Evolutionary conservation across 2,888 invertebrate species (phyloP).

Genomic region (Drosophila cyrtoloma): DNA sequence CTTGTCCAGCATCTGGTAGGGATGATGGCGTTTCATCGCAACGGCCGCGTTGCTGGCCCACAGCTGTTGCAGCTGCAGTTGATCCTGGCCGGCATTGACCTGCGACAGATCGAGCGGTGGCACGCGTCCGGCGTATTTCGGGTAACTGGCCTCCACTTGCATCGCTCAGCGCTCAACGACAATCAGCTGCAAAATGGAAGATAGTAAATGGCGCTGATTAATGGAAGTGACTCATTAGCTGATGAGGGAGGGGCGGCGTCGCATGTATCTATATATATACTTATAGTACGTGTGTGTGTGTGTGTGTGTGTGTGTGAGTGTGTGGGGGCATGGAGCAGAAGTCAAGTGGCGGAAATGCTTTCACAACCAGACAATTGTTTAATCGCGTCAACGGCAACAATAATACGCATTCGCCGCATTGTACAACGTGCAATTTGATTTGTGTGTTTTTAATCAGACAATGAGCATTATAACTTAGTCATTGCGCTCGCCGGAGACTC

Average conservation of each 20-base stretch:
- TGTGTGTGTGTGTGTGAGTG: conserved; percentile 1
- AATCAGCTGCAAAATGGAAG: conserved; percentile 53
- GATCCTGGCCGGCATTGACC: conserved; percentile 80
- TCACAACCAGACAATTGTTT: conserved; percentile 77
- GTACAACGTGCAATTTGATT: conserved; percentile 61
- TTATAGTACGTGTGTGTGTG: background rate
- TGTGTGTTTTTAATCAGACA: conserved; percentile 30
- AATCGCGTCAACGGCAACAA: conserved; percentile 70
- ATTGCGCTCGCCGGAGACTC: conserved; percentile 14
- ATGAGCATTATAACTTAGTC: conserved; percentile 47
- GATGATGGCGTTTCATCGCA: conserved; percentile 71
- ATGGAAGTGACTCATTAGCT: conserved; percentile 67
- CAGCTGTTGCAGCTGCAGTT: conserved; percentile 77
- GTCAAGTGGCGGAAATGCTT: conserved; percentile 74
- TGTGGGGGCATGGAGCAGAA: conserved; percentile 34
- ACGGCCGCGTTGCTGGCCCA: conserved; percentile 61
- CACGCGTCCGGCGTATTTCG: conserved; percentile 84
- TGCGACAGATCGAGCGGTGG: conserved; percentile 84
- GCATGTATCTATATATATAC: background rate
- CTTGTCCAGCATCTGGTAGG: conserved; percentile 74
- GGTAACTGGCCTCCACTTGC: conserved; percentile 84
- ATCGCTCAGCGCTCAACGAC: conserved; percentile 53
- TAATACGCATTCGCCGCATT: conserved; percentile 64
- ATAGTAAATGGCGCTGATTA: conserved; percentile 62
- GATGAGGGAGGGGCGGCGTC: conserved; percentile 15